Percentiles rank a stretch among this genome's conserved stretches.
Conservation (phyloP, 2,797 vertebrate species). For the Sebastes melanostomus region DNA sequence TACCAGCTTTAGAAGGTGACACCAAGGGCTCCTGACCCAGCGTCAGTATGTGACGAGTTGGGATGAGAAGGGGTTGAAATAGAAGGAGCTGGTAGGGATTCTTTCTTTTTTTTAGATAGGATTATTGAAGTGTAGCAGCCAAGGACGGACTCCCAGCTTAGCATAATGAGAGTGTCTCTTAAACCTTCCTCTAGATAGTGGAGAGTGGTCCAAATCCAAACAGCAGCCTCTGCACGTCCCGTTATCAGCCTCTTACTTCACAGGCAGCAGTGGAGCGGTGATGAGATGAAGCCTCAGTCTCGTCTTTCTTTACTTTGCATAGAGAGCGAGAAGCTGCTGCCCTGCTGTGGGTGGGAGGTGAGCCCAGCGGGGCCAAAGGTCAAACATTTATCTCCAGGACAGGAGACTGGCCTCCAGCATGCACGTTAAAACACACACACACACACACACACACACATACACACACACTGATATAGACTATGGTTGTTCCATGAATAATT, state of each 20-base stretch:
- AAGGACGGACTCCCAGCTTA: constrained; percentile 25
- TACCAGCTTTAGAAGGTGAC: too few species aligned
- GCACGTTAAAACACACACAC: neutral
- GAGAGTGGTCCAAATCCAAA: constrained; percentile 36
- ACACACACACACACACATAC: neutral
- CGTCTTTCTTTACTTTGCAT: constrained; percentile 35
- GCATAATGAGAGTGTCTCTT: constrained; percentile 46
- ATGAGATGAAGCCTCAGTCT: constrained; percentile 45
- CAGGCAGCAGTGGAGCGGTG: constrained; percentile 21
- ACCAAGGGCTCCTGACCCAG: too few species aligned
- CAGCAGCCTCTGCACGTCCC: constrained; percentile 26
- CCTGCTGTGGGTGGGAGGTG: constrained; percentile 15
- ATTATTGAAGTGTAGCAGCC: constrained; percentile 40
- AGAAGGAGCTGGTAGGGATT: constrained; percentile 16
- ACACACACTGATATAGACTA: neutral
- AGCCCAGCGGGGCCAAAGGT: neutral
- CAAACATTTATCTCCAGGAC: constrained; percentile 28
- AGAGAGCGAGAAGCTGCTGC: constrained; percentile 8
- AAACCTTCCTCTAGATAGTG: constrained; percentile 34
- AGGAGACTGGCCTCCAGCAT: neutral
- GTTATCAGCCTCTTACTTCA: constrained; percentile 39
- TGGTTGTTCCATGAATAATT: neutral
- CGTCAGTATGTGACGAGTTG: too few species aligned
- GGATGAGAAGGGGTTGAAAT: neutral
- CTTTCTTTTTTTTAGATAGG: constrained; percentile 13